Percentiles rank a stretch among this genome's conserved stretches.
Evolutionary conservation across 2,888 invertebrate species (phyloP).

Genomic region (Leptothorax acervorum): DNA sequence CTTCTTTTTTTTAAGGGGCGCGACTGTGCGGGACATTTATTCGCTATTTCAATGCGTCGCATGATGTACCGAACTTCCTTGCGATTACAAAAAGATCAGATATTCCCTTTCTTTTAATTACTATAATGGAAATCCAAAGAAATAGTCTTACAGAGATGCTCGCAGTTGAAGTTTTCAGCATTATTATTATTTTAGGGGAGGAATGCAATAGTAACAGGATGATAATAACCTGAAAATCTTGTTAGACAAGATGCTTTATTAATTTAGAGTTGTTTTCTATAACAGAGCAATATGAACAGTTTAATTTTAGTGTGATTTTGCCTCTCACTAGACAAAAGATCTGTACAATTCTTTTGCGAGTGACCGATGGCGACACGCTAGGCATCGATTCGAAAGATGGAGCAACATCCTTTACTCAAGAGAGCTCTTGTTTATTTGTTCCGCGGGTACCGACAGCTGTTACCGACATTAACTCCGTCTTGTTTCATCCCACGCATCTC

Average conservation of each 20-base stretch:
- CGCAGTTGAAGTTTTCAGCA: too few species aligned
- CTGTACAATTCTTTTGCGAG: background rate
- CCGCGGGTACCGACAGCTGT: conserved; percentile 79
- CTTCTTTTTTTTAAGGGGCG: conserved; percentile 10
- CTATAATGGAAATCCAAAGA: background rate
- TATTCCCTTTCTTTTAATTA: conserved; percentile 62
- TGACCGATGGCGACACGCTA: conserved; percentile 47
- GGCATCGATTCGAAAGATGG: conserved; percentile 59
- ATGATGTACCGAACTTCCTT: conserved; percentile 54
- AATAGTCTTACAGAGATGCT: background rate
- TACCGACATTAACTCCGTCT: conserved; percentile 76
- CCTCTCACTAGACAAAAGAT: background rate
- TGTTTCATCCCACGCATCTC: conserved; percentile 59
- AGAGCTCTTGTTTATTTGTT: conserved; percentile 76
- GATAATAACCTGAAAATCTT: background rate
- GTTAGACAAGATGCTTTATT: background rate
- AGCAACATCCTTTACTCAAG: conserved; percentile 27
- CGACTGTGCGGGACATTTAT: conserved; percentile 65
- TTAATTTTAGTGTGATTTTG: background rate
- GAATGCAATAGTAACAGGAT: background rate
- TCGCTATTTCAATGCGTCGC: conserved; percentile 64
- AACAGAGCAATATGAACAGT: background rate
- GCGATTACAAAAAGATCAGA: conserved; percentile 61
- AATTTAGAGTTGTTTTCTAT: background rate
- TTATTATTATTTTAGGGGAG: background rate